Evolutionary conservation across 2,888 invertebrate species (phyloP).

Genomic region (Drosophila nigricruria): DNA sequence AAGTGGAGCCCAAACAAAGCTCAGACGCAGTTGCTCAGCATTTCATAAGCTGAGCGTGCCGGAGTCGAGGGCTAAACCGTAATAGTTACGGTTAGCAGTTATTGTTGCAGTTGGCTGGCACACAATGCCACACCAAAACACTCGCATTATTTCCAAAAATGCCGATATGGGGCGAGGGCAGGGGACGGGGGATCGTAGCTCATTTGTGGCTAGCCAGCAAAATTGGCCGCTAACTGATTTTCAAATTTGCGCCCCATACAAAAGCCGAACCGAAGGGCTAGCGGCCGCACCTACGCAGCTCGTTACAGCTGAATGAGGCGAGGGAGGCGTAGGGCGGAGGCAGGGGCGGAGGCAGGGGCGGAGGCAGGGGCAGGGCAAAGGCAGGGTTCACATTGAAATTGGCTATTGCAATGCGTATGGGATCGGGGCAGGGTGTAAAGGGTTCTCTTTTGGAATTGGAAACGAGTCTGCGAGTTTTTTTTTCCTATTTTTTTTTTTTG

Average conservation of each 20-base stretch:
- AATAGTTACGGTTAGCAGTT: slow-evolving; percentile 6
- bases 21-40: slow-evolving; percentile 21
- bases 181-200: slow-evolving; percentile 10
- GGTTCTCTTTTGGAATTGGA: slow-evolving; percentile 43
- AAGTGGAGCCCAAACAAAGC: slow-evolving; percentile 25
- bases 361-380: not conserved
- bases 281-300: slow-evolving; percentile 68
- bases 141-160: slow-evolving; percentile 59
- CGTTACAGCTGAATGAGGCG: slow-evolving; percentile 58
- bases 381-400: slow-evolving; percentile 2
- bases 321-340: not conserved
- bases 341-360: not conserved
- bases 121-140: slow-evolving; percentile 76
- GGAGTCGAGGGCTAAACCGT: not conserved
- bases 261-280: not conserved
- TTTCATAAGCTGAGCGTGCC: slow-evolving; percentile 4
- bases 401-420: slow-evolving; percentile 18
- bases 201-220: slow-evolving; percentile 69
- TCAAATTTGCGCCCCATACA: slow-evolving; percentile 62
- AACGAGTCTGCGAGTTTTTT: slow-evolving; percentile 60
- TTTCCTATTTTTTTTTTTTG: slow-evolving; percentile 32
- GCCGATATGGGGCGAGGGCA: not conserved
- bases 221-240: slow-evolving; percentile 78
- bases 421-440: not conserved
- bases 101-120: slow-evolving; percentile 28